Conservation (phyloP, 2,113 vertebrate species). For the Pagrus major region DNA sequence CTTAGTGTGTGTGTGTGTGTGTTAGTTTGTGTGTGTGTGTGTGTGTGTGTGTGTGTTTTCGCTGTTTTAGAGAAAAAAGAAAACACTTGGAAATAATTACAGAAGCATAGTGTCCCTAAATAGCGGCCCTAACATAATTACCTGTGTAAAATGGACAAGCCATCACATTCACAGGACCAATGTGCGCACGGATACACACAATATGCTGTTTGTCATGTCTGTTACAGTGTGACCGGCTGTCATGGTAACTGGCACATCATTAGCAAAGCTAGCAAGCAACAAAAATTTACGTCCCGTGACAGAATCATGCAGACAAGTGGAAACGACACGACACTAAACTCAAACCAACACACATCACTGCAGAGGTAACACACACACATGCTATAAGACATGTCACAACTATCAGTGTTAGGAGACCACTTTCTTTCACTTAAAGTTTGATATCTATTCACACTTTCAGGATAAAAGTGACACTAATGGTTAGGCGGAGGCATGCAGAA, state of each 20-base stretch:
- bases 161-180: background rate
- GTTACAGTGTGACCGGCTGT: slow-evolving; percentile 6
- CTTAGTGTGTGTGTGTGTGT: slow-evolving; percentile 17
- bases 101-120: slow-evolving; percentile 9
- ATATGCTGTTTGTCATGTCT: background rate
- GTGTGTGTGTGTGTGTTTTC: background rate
- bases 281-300: slow-evolving; percentile 26
- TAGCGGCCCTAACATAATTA: slow-evolving; percentile 17
- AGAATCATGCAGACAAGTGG: background rate
- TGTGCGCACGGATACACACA: background rate
- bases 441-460: background rate
- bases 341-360: background rate
- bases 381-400: background rate
- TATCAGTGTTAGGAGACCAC: background rate
- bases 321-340: background rate
- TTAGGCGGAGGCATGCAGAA: background rate
- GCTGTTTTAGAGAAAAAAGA: slow-evolving; percentile 7
- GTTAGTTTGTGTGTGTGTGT: slow-evolving; percentile 2
- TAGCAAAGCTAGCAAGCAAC: slow-evolving; percentile 10
- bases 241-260: slow-evolving; percentile 21
- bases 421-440: background rate
- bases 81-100: slow-evolving; percentile 14
- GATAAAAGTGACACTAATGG: background rate
- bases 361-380: background rate
- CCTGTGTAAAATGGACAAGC: slow-evolving; percentile 8